Conservation (phyloP, 2,888 invertebrate genomes). For the Aleiodes leptofemur region DNA sequence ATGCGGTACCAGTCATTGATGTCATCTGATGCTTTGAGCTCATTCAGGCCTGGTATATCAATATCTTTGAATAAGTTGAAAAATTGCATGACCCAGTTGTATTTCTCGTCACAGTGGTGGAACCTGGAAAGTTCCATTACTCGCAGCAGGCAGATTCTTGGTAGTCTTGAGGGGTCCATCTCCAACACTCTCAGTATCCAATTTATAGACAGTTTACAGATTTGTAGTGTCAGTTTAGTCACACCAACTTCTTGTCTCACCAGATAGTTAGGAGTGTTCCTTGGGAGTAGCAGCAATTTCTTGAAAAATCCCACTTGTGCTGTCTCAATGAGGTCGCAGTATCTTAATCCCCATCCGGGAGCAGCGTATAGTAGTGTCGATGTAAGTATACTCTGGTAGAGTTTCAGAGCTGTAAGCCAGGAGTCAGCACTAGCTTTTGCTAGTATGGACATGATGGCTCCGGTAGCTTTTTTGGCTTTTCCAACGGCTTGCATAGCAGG, state of each 20-base stretch:
- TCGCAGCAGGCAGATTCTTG: neutral
- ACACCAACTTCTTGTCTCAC: neutral
- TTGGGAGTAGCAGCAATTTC: neutral
- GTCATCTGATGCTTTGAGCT: neutral
- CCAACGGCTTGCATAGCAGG: neutral
- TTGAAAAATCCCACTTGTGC: conserved; percentile 1
- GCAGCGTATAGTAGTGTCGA: neutral
- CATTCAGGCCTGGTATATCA: neutral
- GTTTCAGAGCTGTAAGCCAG: neutral
- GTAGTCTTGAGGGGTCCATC: neutral
- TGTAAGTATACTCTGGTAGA: neutral
- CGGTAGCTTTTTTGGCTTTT: neutral
- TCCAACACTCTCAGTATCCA: neutral
- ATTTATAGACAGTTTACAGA: neutral
- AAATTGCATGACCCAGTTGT: conserved; percentile 2
- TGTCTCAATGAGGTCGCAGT: neutral
- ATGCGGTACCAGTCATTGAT: neutral
- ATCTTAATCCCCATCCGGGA: neutral
- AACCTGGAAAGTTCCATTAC: neutral
- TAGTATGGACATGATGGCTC: conserved; percentile 1
- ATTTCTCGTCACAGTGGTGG: neutral
- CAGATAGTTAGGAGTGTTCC: neutral
- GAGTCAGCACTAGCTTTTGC: too few relatives aligned
- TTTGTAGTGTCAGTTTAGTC: neutral
- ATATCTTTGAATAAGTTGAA: neutral